Conservation (phyloP, 2,113 vertebrate genomes). For the Larimichthys polyactis region DNA sequence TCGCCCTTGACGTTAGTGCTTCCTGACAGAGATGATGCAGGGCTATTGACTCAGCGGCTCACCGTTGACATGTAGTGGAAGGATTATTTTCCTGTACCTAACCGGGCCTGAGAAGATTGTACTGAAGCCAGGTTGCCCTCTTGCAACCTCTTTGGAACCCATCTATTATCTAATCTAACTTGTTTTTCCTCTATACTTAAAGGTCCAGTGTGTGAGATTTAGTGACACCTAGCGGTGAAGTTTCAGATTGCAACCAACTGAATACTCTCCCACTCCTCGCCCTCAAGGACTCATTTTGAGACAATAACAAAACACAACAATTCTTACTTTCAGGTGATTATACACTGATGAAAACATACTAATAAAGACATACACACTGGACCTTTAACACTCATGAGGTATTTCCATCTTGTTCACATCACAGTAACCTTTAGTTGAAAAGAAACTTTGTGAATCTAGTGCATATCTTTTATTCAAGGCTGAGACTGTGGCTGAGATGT, state of each 20-base stretch:
- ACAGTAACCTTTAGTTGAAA: constrained; percentile 1
- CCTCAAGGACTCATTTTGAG: no score
- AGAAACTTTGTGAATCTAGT: constrained; percentile 25
- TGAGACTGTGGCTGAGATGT: constrained; percentile 37
- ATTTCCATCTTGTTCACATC: constrained; percentile 13
- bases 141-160: not conserved
- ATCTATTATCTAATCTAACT: constrained; percentile 25
- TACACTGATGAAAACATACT: no score
- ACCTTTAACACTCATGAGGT: not conserved
- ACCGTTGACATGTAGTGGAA: constrained; percentile 5
- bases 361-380: no score
- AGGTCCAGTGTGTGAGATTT: no score
- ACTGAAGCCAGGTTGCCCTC: constrained; percentile 9
- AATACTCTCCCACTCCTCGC: no score
- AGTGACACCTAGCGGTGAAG: no score
- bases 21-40: not conserved
- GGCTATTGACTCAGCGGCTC: constrained; percentile 29
- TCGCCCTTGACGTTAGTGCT: constrained; percentile 35
- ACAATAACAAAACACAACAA: no score
- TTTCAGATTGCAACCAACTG: no score
- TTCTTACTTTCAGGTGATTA: no score
- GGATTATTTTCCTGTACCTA: constrained; percentile 21
- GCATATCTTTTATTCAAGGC: constrained; percentile 31
- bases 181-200: constrained; percentile 10
- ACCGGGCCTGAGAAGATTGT: constrained; percentile 29